Evolutionary conservation across 2,113 vertebrate genomes (phyloP).

Genomic region (Ctenodactylus gundi): DNA sequence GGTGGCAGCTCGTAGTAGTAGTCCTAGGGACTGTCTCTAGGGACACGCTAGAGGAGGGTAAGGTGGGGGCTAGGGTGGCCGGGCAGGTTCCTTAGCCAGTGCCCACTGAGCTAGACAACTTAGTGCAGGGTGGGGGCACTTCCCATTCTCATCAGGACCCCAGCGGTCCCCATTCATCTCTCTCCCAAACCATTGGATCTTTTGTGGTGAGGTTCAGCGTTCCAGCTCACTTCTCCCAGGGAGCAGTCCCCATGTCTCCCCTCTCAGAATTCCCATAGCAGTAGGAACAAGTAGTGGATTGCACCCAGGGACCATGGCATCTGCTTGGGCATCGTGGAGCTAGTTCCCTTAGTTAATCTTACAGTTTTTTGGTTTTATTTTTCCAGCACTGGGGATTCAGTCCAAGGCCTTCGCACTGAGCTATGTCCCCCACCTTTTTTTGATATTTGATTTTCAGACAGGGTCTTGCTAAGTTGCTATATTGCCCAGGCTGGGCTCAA

Average conservation of each 20-base stretch:
- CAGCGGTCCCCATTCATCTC: neutral
- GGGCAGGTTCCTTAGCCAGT: neutral
- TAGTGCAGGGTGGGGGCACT: neutral
- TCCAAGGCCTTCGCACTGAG: neutral
- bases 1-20: neutral
- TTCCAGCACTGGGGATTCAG: neutral
- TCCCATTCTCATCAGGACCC: too few species aligned
- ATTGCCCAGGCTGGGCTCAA: neutral
- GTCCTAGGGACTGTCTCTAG: neutral
- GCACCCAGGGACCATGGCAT: neutral
- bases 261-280: neutral
- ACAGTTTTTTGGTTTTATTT: neutral
- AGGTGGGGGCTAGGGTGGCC: neutral
- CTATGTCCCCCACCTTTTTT: neutral
- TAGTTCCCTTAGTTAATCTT: neutral
- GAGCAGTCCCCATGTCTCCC: fast-evolving
- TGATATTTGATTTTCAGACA: neutral
- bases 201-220: neutral
- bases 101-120: too few species aligned
- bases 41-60: neutral
- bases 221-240: neutral
- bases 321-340: fast-evolving
- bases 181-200: neutral
- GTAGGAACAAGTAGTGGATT: neutral
- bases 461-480: neutral